A percentile compares a stretch with the other conserved stretches of the same genome.
phyloP scores from a whole-genome alignment of 2,113 vertebrate genomes.

The Geococcyx californianus region DNA sequence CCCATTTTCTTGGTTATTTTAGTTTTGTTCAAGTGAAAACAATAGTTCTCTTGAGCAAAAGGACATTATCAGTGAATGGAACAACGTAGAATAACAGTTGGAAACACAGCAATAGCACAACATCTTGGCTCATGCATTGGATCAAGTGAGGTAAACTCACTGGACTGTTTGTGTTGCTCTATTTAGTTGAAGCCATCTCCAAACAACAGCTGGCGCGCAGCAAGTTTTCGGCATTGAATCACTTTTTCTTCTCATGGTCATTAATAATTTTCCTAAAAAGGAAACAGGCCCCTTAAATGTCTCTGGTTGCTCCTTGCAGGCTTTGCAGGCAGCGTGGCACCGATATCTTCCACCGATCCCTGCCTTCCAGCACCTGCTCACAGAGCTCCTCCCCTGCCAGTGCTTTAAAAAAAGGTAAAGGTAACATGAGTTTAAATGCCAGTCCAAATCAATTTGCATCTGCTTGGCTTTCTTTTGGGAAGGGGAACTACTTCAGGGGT shows the following conservation, averaged over 20 bases:
- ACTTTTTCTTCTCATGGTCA: constrained; percentile 41
- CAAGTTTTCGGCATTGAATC: constrained; percentile 60
- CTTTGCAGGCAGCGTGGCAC: not conserved
- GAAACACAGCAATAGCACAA: not conserved
- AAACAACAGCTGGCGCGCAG: constrained; percentile 67
- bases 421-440: not conserved
- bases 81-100: not conserved
- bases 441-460: not conserved
- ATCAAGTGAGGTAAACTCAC: constrained; percentile 30
- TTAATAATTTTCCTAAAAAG: constrained; percentile 75
- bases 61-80: not conserved
- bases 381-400: not conserved
- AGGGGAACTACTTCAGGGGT: not conserved
- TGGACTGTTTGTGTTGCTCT: not conserved
- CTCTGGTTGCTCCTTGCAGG: constrained; percentile 11
- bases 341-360: not conserved
- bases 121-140: not conserved
- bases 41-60: not conserved
- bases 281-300: constrained; percentile 16
- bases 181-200: constrained; percentile 42
- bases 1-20: not conserved
- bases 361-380: not conserved
- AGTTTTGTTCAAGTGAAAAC: not conserved
- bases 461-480: not conserved
- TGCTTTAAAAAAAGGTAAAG: not conserved